These are phyloP conservation scores for Drosophila malerkotliana DNA, from an alignment of 1,140 invertebrate genomes.

Conservation along the genomic window DNA sequence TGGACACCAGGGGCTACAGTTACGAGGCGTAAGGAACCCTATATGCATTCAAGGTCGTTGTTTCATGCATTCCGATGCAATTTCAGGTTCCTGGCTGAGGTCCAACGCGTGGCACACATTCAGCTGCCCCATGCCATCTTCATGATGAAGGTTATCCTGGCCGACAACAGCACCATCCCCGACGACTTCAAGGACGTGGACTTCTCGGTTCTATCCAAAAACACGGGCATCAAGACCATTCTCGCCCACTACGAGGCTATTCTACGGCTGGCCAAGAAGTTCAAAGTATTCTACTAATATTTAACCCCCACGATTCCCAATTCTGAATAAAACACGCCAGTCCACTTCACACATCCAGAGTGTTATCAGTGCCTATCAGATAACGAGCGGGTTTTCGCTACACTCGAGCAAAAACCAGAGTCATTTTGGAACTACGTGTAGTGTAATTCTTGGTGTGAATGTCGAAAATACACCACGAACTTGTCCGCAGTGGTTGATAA, in stretches of 20 bases:
- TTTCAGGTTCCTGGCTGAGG: constrained; percentile 67
- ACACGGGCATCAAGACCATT: constrained; percentile 52
- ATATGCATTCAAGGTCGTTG: not conserved
- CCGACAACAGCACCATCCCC: constrained; percentile 65
- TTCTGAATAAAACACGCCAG: not conserved
- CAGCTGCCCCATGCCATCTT: constrained; percentile 71
- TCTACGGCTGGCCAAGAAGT: constrained; percentile 61
- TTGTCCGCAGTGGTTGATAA: no score
- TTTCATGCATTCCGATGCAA: not conserved
- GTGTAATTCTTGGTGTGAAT: no score
- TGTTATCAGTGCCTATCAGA: not conserved
- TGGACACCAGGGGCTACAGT: constrained; percentile 56
- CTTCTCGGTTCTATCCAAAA: constrained; percentile 55
- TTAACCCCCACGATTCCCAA: not conserved
- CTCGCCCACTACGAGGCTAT: constrained; percentile 59
- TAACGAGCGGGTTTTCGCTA: not conserved
- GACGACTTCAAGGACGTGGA: constrained; percentile 74
- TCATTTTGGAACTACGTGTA: no score
- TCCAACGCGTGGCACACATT: constrained; percentile 56
- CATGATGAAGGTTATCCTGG: constrained; percentile 74
- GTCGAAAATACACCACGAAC: no score
- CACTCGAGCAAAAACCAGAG: not conserved
- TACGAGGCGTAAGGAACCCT: constrained; percentile 54
- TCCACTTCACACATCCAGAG: not conserved
- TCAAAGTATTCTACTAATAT: constrained; percentile 60